Base-by-base conservation (phyloP, 2,113 vertebrate species). In the Caranx melampygus region DNA sequence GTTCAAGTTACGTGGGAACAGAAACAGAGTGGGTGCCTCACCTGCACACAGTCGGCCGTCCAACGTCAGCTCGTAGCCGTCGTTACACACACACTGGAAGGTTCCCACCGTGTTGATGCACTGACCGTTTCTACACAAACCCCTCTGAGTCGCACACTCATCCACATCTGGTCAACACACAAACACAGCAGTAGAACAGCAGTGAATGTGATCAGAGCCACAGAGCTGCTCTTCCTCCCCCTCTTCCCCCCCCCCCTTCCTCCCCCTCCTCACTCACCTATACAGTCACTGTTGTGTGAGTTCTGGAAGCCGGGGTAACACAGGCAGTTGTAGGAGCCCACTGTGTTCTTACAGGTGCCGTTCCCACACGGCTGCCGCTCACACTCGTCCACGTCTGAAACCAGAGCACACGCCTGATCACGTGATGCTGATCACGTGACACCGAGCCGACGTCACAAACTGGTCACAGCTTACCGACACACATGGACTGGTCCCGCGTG, bases 301-400 rank as follows among this genome's bases (percentile, higher is more conserved):
- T 98, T 96, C 84, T 96, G 95, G 85, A 99, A 99, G 4, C 98
- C 98, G 0, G 95, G 92, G 78, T 97, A 96, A 90, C 98, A 99
- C 87, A 98, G 96, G 47, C 98, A 99, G 93, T 97, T 99, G 95
- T 98, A 99, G 71, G 98, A 99, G 60, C 98, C 98, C 4, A 99
- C 96, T 0, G 97, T 99, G 92, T 99, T 99, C 89, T 97, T 96
- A 81, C 98, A 99, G 9, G 97, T 99, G 21, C 98, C 98, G 0
- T 99, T 99, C 61, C 97, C 98, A 0, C 98, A 99, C 4, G 98
- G 97, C 0, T 98, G 97, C 58, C 95, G 92, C 77, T 99, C 98
- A 33, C 98, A 99, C 80, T 99, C 98, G 0, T 99, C 97, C 82
- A 97, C 95, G 71, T 99, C 98, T 99, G 87, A 42, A 92, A 89